phyloP scores from a whole-genome alignment of 2,888 invertebrate genomes.

The Magallana nippona region DNA sequence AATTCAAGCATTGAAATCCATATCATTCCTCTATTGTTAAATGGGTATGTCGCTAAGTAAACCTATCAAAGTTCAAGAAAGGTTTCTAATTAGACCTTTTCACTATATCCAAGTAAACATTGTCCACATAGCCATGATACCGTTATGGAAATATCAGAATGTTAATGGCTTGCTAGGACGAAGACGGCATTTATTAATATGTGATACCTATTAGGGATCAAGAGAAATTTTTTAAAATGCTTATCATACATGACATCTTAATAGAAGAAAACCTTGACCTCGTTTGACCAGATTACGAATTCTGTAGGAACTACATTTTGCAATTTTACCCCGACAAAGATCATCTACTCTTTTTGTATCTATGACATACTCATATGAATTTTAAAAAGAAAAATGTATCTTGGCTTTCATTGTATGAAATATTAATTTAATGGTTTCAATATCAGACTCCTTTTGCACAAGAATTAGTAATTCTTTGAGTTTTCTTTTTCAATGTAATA shows the following conservation, averaged over 20 bases:
- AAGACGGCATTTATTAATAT: not conserved
- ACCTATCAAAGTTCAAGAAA: slow-evolving; percentile 11
- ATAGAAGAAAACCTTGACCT: not conserved
- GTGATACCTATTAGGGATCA: not conserved
- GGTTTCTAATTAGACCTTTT: slow-evolving; percentile 20
- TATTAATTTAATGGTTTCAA: no score
- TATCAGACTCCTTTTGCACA: no score
- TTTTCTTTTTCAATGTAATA: no score
- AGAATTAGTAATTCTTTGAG: no score
- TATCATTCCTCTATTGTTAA: slow-evolving; percentile 24
- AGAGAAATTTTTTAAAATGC: not conserved
- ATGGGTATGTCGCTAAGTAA: not conserved
- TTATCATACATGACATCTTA: not conserved
- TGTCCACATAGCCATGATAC: not conserved
- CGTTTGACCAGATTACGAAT: no score
- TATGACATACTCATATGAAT: no score
- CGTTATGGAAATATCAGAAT: not conserved
- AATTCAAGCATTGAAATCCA: slow-evolving; percentile 13
- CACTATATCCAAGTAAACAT: slow-evolving; percentile 10
- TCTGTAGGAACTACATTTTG: no score
- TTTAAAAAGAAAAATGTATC: no score
- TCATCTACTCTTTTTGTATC: no score
- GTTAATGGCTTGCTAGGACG: not conserved
- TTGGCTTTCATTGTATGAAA: no score
- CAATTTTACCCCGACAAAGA: no score